These are phyloP conservation scores for Euleptes europaea DNA, from an alignment of 2,113 vertebrate genomes.

Conservation along the genomic window DNA sequence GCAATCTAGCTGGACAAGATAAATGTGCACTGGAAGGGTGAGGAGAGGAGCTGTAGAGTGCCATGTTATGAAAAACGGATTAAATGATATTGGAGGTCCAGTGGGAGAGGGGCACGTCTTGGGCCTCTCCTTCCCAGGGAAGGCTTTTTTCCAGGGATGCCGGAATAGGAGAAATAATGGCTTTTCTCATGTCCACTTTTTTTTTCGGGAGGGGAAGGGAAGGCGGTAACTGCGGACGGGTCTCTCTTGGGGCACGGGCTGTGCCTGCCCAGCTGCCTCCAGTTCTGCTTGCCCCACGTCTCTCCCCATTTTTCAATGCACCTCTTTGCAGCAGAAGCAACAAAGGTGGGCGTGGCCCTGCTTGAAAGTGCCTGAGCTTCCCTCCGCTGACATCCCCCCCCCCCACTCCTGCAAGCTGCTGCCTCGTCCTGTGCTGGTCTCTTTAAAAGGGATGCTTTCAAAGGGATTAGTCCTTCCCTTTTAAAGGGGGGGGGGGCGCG, in stretches of 20 bases:
- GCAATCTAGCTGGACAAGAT: background rate
- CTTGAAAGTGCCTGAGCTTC: background rate
- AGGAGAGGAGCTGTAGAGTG: background rate
- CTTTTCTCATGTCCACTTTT: background rate
- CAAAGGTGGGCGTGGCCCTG: conserved; percentile 10
- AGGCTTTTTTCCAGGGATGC: background rate
- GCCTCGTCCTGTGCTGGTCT: background rate
- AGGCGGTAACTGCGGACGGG: background rate
- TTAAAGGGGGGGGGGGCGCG: background rate
- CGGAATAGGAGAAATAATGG: background rate
- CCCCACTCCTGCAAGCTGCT: background rate
- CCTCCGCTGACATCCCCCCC: background rate
- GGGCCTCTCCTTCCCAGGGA: background rate
- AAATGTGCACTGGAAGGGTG: background rate
- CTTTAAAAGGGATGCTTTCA: background rate
- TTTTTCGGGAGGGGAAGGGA: background rate
- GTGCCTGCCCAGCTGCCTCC: background rate
- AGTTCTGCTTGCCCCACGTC: background rate
- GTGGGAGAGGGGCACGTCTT: background rate
- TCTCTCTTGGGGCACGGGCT: background rate
- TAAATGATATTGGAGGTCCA: background rate
- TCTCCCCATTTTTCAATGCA: background rate
- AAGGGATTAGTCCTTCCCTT: background rate
- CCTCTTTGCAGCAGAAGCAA: background rate
- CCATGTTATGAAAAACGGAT: background rate